Conservation (phyloP, 2,888 invertebrate genomes). For the Athetis lepigone region DNA sequence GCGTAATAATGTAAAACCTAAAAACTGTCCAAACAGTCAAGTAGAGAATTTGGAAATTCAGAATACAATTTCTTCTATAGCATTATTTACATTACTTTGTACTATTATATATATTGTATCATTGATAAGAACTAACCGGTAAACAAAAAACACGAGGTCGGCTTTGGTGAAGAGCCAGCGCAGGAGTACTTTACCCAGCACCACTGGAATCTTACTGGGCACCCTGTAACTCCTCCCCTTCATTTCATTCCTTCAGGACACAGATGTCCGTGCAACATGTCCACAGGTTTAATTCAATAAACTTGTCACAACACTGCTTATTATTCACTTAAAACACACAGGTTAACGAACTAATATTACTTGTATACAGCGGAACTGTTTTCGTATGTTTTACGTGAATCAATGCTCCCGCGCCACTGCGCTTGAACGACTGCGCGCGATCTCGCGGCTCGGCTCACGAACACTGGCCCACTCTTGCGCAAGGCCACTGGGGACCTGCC, state of each 20-base stretch:
- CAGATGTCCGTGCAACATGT: slow-evolving; percentile 62
- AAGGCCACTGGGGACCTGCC: slow-evolving; percentile 76
- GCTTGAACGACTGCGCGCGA: slow-evolving; percentile 65
- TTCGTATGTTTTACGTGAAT: slow-evolving; percentile 44
- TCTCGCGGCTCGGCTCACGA: slow-evolving; percentile 49
- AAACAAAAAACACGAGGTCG: slow-evolving; percentile 91
- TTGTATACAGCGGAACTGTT: slow-evolving; percentile 26
- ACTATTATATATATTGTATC: too few species aligned
- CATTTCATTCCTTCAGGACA: slow-evolving; percentile 79
- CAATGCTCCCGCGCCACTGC: slow-evolving; percentile 68
- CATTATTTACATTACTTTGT: too few species aligned
- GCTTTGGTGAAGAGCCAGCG: slow-evolving; percentile 92
- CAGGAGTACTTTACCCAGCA: slow-evolving; percentile 90
- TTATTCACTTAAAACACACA: slow-evolving; percentile 1
- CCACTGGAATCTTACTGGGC: slow-evolving; percentile 80
- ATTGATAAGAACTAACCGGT: slow-evolving; percentile 88
- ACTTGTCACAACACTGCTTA: slow-evolving; percentile 59
- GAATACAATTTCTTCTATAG: too few species aligned
- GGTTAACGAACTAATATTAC: slow-evolving; percentile 46
- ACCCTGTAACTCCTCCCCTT: slow-evolving; percentile 76
- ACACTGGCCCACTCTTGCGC: slow-evolving; percentile 74
- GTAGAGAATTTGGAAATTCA: too few species aligned
- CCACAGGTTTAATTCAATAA: slow-evolving; percentile 58
- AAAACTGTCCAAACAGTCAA: too few species aligned
- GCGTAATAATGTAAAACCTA: too few species aligned